A percentile compares a stretch with the other conserved stretches of the same genome.
Conservation (phyloP, 2,888 invertebrate species). For the Caenorhabditis zanzibari region DNA sequence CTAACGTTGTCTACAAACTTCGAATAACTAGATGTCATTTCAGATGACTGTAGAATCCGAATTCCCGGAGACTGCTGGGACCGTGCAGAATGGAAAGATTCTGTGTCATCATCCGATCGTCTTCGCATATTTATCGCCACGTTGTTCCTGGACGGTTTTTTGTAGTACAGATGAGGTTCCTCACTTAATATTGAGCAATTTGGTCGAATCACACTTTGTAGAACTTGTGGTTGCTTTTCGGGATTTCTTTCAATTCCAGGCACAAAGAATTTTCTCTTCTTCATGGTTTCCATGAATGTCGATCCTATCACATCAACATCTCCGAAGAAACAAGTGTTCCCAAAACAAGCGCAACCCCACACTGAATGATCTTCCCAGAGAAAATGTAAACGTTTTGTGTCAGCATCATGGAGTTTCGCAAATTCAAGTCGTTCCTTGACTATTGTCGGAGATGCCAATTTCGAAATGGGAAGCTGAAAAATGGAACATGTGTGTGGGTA, state of each 20-base stretch:
- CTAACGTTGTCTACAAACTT: conserved; percentile 62
- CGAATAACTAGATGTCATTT: conserved; percentile 56
- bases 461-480: conserved; percentile 58
- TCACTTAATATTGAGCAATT: conserved; percentile 38
- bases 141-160: conserved; percentile 24
- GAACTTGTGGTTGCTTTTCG: conserved; percentile 68
- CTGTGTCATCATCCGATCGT: conserved; percentile 46
- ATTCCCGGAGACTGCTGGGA: conserved; percentile 62
- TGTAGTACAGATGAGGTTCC: conserved; percentile 50
- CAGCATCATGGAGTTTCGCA: conserved; percentile 87
- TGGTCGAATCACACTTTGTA: conserved; percentile 69
- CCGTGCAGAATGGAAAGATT: conserved; percentile 69
- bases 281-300: conserved; percentile 62
- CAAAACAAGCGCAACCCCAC: conserved; percentile 92
- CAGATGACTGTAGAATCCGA: conserved; percentile 40
- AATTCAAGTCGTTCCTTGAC: conserved; percentile 81
- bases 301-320: conserved; percentile 87
- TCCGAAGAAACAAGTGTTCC: conserved; percentile 96
- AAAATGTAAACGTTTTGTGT: conserved; percentile 93
- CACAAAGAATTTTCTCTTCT: conserved; percentile 61
- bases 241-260: conserved; percentile 63
- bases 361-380: conserved; percentile 89
- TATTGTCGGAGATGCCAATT: conserved; percentile 27
- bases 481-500: background rate
- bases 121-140: conserved; percentile 14